A percentile compares a stretch with the other conserved stretches of the same genome.
phyloP scores from a whole-genome alignment of 2,113 vertebrate genomes.

The Mormyrus lacerda region DNA sequence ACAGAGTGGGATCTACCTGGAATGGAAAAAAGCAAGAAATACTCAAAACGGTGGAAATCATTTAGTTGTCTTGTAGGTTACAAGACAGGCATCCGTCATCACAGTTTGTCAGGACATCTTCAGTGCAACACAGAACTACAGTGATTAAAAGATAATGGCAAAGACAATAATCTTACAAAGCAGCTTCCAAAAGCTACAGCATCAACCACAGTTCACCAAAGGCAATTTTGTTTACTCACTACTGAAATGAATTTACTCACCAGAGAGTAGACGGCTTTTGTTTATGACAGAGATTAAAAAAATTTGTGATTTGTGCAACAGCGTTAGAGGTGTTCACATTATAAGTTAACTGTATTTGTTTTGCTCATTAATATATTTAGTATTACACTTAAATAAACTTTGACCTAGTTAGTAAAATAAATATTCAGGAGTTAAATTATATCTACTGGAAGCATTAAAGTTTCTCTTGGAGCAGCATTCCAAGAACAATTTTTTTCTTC shows the following conservation, averaged over 20 bases:
- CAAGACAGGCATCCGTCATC: neutral
- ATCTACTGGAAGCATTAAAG: neutral
- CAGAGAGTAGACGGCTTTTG: neutral
- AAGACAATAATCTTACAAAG: neutral
- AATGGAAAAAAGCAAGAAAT: constrained; percentile 18
- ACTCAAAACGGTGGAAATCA: neutral
- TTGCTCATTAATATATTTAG: neutral
- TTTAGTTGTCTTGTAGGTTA: neutral
- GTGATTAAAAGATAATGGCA: neutral
- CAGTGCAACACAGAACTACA: neutral
- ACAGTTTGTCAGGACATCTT: neutral
- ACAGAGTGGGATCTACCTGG: constrained; percentile 51
- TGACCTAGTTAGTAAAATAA: constrained; percentile 11
- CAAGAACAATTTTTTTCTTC: constrained; percentile 17
- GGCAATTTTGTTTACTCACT: neutral
- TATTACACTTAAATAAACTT: neutral
- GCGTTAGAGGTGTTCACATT: neutral
- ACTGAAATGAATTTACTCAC: constrained; percentile 10
- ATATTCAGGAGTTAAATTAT: constrained; percentile 2
- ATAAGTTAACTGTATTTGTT: neutral
- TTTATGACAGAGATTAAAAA: constrained; percentile 10
- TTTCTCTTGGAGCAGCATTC: constrained; percentile 2
- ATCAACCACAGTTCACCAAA: neutral
- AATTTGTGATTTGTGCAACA: neutral
- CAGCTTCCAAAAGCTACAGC: neutral